Evolutionary conservation across 2,797 vertebrate species (phyloP).

Genomic region (Labroides dimidiatus): DNA sequence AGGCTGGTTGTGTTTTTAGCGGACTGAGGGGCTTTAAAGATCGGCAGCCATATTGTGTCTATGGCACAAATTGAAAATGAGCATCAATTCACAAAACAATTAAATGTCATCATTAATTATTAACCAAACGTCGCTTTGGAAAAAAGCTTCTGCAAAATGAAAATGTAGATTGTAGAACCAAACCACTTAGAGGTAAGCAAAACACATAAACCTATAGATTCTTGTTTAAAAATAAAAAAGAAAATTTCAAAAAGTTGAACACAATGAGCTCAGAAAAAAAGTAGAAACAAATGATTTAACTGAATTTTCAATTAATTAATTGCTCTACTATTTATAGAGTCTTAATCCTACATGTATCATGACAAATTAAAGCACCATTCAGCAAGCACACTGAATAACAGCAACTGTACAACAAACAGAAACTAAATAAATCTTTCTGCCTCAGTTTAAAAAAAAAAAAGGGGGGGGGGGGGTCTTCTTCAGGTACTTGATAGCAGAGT

Average conservation of each 20-base stretch:
- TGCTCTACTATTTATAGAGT: constrained; percentile 4
- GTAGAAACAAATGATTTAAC: background rate
- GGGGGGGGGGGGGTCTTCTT: too few species aligned
- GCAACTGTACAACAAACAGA: constrained; percentile 13
- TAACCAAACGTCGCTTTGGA: too few species aligned
- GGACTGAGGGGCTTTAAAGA: constrained; percentile 60
- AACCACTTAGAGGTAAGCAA: background rate
- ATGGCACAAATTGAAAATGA: constrained; percentile 27
- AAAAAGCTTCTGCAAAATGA: too few species aligned
- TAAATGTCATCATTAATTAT: constrained; percentile 7
- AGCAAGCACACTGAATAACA: background rate
- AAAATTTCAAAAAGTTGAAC: background rate
- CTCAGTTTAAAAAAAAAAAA: too few species aligned
- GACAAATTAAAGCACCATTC: background rate
- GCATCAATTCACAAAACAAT: background rate
- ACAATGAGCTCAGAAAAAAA: constrained; percentile 3
- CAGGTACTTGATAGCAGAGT: too few species aligned
- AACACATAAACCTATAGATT: background rate
- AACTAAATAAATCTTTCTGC: background rate
- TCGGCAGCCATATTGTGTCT: constrained; percentile 74
- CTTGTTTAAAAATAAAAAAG: background rate
- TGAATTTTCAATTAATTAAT: constrained; percentile 5
- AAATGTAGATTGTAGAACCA: too few species aligned
- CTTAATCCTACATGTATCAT: constrained; percentile 10
- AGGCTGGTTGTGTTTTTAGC: constrained; percentile 74